Base-by-base conservation (phyloP, 2,888 invertebrate species). In the Dicyrtoma fusca region DNA sequence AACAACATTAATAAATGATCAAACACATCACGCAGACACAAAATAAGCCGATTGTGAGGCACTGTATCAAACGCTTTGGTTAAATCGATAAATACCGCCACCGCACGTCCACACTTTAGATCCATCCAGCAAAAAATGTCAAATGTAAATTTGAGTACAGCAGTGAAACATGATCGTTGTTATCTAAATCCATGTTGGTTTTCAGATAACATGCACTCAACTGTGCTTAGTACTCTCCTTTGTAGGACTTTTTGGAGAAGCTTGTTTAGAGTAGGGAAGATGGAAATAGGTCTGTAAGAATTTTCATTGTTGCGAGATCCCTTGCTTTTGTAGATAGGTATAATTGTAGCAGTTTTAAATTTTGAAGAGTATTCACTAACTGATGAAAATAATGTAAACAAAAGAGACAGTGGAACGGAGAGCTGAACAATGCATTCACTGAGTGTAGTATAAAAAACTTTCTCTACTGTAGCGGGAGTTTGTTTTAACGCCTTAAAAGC, bases 21-120 rank as follows among this genome's bases (percentile, higher is more conserved):
- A n/a, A n/a, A n/a, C n/a, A n/a, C n/a, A 4, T 62, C 45, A 49
- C 70, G 65, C 3, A 81, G 63, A 26, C 77, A 79, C n/a, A 23
- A 1, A 17, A 79, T 10, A 3, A 81, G 69, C 47, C 73, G 65
- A 4, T 59, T 26, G 65, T 79, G 78, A 23, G 73, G 44, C 0
- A 81, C 75, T 23, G 70, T 74, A 61, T 81, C 80, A 64, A 81
- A 81, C 1, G 81, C 81, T 23, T 81, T 80, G 1, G 69, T 69
- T 23, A 81, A 79, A 59, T 73, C 75, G 14, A 75, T 55, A 61
- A 75, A 75, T 11, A 75, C 23, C 25, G 73, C 73, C 14, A 71
- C 63, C 1, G 71, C 73, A 53, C 70, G 71, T 0, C 51, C 59
- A 14, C 26, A 55, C 2, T 19, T 23, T 14, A 62, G 45, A 11